Percentiles rank a stretch among this genome's conserved stretches.
These are phyloP conservation scores for Nomada lathburiana DNA, from an alignment of 2,888 invertebrate genomes.

Conservation along the genomic window DNA sequence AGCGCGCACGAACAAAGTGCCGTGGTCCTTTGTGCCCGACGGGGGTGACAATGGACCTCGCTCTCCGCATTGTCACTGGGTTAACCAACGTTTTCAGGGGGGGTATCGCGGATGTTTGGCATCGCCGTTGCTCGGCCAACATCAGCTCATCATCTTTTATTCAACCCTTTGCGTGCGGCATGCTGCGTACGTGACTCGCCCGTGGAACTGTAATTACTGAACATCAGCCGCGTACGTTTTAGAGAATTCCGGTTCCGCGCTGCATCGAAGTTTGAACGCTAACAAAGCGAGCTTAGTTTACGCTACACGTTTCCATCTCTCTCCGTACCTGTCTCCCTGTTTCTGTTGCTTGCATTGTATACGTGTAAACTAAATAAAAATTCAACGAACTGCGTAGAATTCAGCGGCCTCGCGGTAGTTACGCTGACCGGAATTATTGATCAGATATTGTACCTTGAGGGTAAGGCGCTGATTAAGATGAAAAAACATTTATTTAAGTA, in stretches of 20 bases:
- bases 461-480: too few species aligned
- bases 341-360: conserved; percentile 8
- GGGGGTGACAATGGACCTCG: conserved; percentile 75
- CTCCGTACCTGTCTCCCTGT: not conserved
- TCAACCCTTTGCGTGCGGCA: conserved; percentile 60
- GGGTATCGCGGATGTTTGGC: conserved; percentile 69
- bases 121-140: conserved; percentile 67
- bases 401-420: not conserved
- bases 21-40: conserved; percentile 72
- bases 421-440: too few species aligned
- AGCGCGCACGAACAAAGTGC: conserved; percentile 71
- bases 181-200: conserved; percentile 57
- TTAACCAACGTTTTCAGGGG: conserved; percentile 79
- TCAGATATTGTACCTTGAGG: too few species aligned
- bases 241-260: conserved; percentile 45
- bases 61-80: conserved; percentile 80
- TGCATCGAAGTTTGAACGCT: conserved; percentile 53
- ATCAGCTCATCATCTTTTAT: conserved; percentile 72
- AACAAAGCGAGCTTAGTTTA: conserved; percentile 54
- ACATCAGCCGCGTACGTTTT: conserved; percentile 61
- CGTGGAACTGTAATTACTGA: conserved; percentile 66
- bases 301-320: conserved; percentile 3
- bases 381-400: not conserved
- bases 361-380: conserved; percentile 24
- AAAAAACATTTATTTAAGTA: too few species aligned